Conservation (phyloP, 2,797 vertebrate species). For the Syngnathus rostellatus region DNA sequence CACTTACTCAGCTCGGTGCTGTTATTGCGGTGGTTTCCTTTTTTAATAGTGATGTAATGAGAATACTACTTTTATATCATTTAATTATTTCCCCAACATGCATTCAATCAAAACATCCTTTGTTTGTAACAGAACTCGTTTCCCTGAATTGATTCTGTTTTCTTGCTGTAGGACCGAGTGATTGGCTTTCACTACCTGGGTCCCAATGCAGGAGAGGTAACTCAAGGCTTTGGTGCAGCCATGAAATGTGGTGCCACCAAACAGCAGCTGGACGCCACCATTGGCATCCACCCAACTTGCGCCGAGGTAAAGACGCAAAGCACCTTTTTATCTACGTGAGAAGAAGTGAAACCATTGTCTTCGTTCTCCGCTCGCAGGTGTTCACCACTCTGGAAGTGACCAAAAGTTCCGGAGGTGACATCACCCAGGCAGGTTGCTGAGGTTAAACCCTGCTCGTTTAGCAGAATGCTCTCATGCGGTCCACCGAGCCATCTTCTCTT, state of each 20-base stretch:
- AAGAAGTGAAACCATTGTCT: background rate
- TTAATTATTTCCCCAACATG: no score
- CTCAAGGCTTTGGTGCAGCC: conserved; percentile 86
- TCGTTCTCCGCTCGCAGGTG: conserved; percentile 56
- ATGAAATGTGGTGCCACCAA: conserved; percentile 95
- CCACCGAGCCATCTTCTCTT: conserved; percentile 3
- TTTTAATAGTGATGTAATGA: background rate
- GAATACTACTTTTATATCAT: no score
- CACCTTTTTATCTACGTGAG: background rate
- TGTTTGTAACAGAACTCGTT: background rate
- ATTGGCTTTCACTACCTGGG: conserved; percentile 91
- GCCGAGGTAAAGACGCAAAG: conserved; percentile 74
- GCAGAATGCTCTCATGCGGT: conserved; percentile 59
- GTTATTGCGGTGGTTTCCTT: no score
- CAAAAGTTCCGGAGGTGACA: conserved; percentile 82
- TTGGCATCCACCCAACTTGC: conserved; percentile 95
- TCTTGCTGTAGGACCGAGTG: conserved; percentile 73
- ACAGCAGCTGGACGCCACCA: conserved; percentile 80
- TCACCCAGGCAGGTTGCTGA: conserved; percentile 87
- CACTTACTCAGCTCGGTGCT: no score
- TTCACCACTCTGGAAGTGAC: conserved; percentile 88
- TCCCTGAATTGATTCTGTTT: background rate
- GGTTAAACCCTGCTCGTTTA: conserved; percentile 87
- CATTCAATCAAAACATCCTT: no score
- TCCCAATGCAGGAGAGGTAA: conserved; percentile 93